A percentile compares a stretch with the other conserved stretches of the same genome.
Conservation (phyloP, 2,797 vertebrate species). For the Crenuchus spilurus region DNA sequence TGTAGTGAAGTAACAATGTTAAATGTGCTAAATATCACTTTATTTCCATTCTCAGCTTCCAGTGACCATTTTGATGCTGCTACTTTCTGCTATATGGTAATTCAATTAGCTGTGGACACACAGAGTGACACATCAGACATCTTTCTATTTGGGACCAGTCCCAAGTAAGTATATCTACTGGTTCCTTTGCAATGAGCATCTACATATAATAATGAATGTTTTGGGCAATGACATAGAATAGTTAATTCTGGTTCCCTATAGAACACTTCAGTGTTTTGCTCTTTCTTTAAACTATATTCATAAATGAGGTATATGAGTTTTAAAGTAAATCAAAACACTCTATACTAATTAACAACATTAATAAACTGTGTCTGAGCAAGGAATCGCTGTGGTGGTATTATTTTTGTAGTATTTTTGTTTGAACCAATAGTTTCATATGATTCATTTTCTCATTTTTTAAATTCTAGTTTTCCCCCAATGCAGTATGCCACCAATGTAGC, state of each 20-base stretch:
- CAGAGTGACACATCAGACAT: slow-evolving; percentile 4
- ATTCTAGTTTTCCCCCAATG: background rate
- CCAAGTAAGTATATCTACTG: slow-evolving; percentile 7
- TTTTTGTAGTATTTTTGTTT: background rate
- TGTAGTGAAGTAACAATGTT: background rate
- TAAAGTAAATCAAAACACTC: too few relatives aligned
- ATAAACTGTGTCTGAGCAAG: too few relatives aligned
- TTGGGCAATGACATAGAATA: too few relatives aligned
- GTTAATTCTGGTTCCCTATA: too few relatives aligned
- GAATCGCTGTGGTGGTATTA: background rate
- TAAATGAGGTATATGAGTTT: too few relatives aligned
- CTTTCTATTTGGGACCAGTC: background rate
- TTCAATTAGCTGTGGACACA: slow-evolving; percentile 10
- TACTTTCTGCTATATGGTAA: slow-evolving; percentile 19
- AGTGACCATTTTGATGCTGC: background rate
- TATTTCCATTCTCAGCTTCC: slow-evolving; percentile 9
- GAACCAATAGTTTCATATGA: background rate
- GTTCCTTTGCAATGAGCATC: too few relatives aligned
- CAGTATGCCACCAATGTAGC: slow-evolving; percentile 1
- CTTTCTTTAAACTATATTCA: too few relatives aligned
- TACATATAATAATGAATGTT: too few relatives aligned
- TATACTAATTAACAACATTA: too few relatives aligned
- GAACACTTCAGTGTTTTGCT: too few relatives aligned
- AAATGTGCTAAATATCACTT: too few relatives aligned
- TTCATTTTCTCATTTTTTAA: background rate